Conservation (phyloP, 2,797 vertebrate genomes). For the Ceryle rudis region DNA sequence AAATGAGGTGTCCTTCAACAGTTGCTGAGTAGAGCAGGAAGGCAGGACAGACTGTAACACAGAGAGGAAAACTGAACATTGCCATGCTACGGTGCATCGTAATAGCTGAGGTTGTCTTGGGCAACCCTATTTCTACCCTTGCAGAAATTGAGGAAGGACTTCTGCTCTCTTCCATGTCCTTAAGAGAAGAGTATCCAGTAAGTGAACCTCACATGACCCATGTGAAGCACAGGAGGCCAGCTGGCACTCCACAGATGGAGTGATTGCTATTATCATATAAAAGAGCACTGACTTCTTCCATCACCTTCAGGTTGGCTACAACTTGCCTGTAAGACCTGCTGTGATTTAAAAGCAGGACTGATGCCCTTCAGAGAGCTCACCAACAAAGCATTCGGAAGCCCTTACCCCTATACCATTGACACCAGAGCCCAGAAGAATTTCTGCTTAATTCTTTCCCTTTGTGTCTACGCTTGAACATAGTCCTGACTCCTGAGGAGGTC, state of each 20-base stretch:
- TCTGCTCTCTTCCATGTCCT: not conserved
- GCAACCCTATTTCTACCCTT: not conserved
- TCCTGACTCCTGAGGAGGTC: not conserved
- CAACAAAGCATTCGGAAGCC: not conserved
- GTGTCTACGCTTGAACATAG: rapidly evolving
- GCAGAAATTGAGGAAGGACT: not conserved
- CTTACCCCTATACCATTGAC: rapidly evolving
- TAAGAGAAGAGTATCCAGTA: not conserved
- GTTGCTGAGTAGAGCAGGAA: not conserved
- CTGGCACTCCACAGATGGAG: not conserved
- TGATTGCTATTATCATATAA: rapidly evolving
- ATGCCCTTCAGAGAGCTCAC: not conserved
- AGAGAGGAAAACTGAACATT: not conserved
- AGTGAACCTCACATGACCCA: not conserved
- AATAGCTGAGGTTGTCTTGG: not conserved
- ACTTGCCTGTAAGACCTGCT: not conserved
- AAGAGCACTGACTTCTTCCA: not conserved
- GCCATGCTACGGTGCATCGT: rapidly evolving
- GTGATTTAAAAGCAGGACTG: not conserved
- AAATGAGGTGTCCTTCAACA: not conserved
- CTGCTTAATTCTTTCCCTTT: not conserved
- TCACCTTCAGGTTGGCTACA: not conserved
- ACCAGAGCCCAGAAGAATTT: not conserved
- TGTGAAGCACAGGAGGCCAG: not conserved
- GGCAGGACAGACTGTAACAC: slow-evolving; percentile 22